Evolutionary conservation across 2,888 invertebrate genomes (phyloP).

Genomic region (Drosophila sordidula): DNA sequence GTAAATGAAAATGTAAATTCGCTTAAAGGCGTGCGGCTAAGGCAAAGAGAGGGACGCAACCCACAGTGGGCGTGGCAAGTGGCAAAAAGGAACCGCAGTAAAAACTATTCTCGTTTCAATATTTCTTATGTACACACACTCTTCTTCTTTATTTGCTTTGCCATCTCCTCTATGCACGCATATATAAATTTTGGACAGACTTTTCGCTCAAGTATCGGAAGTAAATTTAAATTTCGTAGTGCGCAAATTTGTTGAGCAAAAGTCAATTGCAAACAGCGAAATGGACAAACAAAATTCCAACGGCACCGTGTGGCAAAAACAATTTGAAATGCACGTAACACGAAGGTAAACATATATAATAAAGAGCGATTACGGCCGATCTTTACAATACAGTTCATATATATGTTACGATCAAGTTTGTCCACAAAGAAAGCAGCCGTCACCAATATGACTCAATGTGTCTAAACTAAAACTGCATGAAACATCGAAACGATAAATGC

Average conservation of each 20-base stretch:
- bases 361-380: too few relatives aligned
- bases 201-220: slow-evolving; percentile 19
- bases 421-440: too few relatives aligned
- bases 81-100: not conserved
- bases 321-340: not conserved
- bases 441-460: too few relatives aligned
- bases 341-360: not conserved
- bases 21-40: slow-evolving; percentile 50
- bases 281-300: slow-evolving; percentile 34
- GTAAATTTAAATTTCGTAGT: slow-evolving; percentile 14
- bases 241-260: slow-evolving; percentile 27
- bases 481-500: too few relatives aligned
- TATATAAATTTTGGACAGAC: not conserved
- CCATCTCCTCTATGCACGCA: not conserved
- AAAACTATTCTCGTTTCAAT: slow-evolving; percentile 47
- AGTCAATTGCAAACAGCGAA: slow-evolving; percentile 35
- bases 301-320: slow-evolving; percentile 43
- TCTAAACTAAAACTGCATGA: too few relatives aligned
- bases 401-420: too few relatives aligned
- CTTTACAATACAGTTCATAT: too few relatives aligned
- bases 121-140: slow-evolving; percentile 25
- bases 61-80: not conserved
- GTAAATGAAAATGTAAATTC: slow-evolving; percentile 75
- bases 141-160: slow-evolving; percentile 11
- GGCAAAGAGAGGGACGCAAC: slow-evolving; percentile 7